Conservation (phyloP, 2,888 invertebrate genomes). For the Cosmopolites sordidus region DNA sequence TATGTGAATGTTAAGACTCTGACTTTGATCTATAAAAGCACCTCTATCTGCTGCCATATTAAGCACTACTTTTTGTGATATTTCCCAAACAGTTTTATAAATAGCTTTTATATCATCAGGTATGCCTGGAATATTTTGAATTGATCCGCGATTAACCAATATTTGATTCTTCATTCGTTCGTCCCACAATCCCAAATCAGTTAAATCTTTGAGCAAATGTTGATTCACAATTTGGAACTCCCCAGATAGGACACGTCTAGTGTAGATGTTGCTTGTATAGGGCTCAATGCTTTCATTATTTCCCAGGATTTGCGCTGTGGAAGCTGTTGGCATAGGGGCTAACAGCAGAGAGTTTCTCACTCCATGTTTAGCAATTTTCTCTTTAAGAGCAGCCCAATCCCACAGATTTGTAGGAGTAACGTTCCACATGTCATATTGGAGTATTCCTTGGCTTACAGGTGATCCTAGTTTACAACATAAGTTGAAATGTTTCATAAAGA, state of each 20-base stretch:
- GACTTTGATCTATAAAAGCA: constrained; percentile 97
- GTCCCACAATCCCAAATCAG: constrained; percentile 87
- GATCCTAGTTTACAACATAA: too few species aligned
- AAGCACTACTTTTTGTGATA: constrained; percentile 86
- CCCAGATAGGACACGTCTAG: constrained; percentile 88
- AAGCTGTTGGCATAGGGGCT: constrained; percentile 99
- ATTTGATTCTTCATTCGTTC: constrained; percentile 94
- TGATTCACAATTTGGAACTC: constrained; percentile 88
- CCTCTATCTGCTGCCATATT: constrained; percentile 98
- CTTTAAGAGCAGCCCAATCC: constrained; percentile 83
- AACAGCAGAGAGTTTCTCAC: constrained; percentile 83
- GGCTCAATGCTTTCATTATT: constrained; percentile 99
- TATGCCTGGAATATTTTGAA: constrained; percentile 81
- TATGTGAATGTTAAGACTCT: constrained; percentile 96
- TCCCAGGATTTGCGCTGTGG: constrained; percentile 97
- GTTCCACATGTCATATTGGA: constrained; percentile 98
- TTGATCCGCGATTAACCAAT: constrained; percentile 86
- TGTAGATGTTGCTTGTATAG: constrained; percentile 96
- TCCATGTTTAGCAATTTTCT: constrained; percentile 82
- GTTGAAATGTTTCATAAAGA: too few species aligned
- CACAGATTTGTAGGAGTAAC: constrained; percentile 81
- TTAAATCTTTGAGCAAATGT: constrained; percentile 88
- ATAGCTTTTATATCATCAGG: constrained; percentile 80
- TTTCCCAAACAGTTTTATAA: constrained; percentile 98
- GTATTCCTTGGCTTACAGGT: constrained; percentile 90